Evolutionary conservation across 2,888 invertebrate species (phyloP).

Genomic region (Timandra comae): DNA sequence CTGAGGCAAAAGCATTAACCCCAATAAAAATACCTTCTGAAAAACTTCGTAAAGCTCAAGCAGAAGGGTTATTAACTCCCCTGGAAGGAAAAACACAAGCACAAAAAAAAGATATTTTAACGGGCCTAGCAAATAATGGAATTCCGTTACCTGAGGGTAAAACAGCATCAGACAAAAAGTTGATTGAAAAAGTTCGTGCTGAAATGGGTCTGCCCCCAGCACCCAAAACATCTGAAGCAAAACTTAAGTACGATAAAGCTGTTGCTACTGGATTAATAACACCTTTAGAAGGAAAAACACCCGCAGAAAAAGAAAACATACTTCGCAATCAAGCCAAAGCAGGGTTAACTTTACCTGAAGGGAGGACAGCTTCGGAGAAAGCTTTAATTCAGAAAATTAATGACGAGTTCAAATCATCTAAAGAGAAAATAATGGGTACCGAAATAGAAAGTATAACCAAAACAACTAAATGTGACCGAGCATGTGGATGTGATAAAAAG

Average conservation of each 20-base stretch:
- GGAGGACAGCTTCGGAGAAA: no score
- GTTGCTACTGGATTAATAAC: constrained; percentile 15
- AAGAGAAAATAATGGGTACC: no score
- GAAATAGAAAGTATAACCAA: no score
- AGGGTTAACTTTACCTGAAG: constrained; percentile 27
- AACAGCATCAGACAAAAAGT: constrained; percentile 16
- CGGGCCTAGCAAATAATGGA: constrained; percentile 21
- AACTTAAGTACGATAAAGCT: constrained; percentile 23
- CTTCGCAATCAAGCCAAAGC: constrained; percentile 20
- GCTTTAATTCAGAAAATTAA: no score
- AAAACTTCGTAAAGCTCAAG: constrained; percentile 17
- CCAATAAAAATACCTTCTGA: no score
- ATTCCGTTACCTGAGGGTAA: constrained; percentile 21
- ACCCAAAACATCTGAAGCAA: constrained; percentile 6
- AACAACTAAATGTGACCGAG: no score
- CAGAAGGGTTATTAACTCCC: constrained; percentile 16
- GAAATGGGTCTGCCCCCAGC: constrained; percentile 23
- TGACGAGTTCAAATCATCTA: no score
- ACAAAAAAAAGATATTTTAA: constrained; percentile 32
- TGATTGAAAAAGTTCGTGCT: constrained; percentile 18
- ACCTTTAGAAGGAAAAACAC: constrained; percentile 21
- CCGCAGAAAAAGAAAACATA: constrained; percentile 23
- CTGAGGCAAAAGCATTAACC: no score
- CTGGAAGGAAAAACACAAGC: constrained; percentile 29
- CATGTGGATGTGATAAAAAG: constrained; percentile 54